Conservation (phyloP, 1,140 invertebrate species). For the Bombus superbus region DNA sequence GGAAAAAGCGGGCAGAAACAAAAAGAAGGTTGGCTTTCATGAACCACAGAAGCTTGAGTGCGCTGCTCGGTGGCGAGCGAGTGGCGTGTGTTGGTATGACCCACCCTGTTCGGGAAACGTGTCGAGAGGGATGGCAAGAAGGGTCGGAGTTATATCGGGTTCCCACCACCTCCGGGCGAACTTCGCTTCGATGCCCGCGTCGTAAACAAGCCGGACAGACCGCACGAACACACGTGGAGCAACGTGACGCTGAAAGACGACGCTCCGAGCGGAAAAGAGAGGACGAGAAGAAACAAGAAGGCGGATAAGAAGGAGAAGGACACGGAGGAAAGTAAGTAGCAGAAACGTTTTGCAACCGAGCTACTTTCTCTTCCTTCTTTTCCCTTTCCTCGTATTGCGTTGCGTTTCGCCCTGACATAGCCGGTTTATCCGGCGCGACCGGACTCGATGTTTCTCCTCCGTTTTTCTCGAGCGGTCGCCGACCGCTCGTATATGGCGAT, state of each 20-base stretch:
- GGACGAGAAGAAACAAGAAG: background rate
- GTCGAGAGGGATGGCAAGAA: conserved; percentile 36
- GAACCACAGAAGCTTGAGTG: conserved; percentile 53
- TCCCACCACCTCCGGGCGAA: conserved; percentile 63
- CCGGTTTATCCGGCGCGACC: background rate
- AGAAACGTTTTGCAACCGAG: conserved; percentile 41
- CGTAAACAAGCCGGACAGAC: conserved; percentile 76
- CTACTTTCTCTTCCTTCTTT: conserved; percentile 28
- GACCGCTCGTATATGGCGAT: background rate
- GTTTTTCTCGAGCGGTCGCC: background rate
- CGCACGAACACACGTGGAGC: conserved; percentile 67
- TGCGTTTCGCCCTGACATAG: background rate
- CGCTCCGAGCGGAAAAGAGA: conserved; percentile 1
- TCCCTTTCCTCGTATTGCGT: background rate
- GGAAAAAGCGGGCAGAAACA: conserved; percentile 14
- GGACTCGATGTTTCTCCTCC: too few species aligned
- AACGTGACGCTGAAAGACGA: conserved; percentile 26
- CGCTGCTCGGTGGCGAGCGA: conserved; percentile 33
- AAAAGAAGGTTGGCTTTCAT: conserved; percentile 66
- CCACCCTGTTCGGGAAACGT: conserved; percentile 45
- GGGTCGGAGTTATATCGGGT: conserved; percentile 73
- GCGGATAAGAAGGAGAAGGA: background rate
- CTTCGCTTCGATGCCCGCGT: conserved; percentile 74
- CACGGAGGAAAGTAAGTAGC: background rate
- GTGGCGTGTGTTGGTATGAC: conserved; percentile 25